Percentiles rank a stretch among this genome's conserved stretches.
Conservation (phyloP, 2,888 invertebrate species). For the Agrilus cyanescens region DNA sequence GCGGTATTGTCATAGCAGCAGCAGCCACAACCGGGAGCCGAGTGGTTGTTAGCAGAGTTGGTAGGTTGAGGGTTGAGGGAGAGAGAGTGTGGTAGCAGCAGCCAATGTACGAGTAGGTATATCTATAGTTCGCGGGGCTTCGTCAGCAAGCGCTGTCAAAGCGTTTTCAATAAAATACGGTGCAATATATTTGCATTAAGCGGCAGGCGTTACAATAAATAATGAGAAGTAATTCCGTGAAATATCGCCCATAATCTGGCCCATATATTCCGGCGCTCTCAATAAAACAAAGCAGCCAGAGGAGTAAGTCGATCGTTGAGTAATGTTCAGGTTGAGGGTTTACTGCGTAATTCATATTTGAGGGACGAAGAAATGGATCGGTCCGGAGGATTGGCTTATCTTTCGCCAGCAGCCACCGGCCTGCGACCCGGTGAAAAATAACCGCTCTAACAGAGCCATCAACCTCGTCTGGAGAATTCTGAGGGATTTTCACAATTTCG, state of each 20-base stretch:
- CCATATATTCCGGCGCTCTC: slow-evolving; percentile 1
- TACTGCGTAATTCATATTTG: slow-evolving; percentile 30
- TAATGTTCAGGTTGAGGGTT: slow-evolving; percentile 25
- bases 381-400: slow-evolving; percentile 30
- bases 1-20: too few relatives aligned
- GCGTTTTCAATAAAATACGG: too few relatives aligned
- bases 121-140: too few relatives aligned
- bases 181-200: too few relatives aligned
- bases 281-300: slow-evolving; percentile 12
- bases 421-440: slow-evolving; percentile 31
- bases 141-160: too few relatives aligned
- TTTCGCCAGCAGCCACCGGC: slow-evolving; percentile 27
- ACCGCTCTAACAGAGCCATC: slow-evolving; percentile 33
- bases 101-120: too few relatives aligned
- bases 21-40: too few relatives aligned
- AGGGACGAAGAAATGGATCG: slow-evolving; percentile 15
- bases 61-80: too few relatives aligned
- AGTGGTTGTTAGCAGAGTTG: too few relatives aligned
- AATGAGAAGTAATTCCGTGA: slow-evolving; percentile 8
- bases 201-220: slow-evolving; percentile 5
- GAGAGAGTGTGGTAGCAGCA: too few relatives aligned
- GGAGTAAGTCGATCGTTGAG: slow-evolving; percentile 21
- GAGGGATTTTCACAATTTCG: too few relatives aligned
- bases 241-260: neutral
- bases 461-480: slow-evolving; percentile 20